Percentiles rank a stretch among this genome's conserved stretches.
Conservation (phyloP, 2,113 vertebrate genomes). For the Leiothrix lutea region DNA sequence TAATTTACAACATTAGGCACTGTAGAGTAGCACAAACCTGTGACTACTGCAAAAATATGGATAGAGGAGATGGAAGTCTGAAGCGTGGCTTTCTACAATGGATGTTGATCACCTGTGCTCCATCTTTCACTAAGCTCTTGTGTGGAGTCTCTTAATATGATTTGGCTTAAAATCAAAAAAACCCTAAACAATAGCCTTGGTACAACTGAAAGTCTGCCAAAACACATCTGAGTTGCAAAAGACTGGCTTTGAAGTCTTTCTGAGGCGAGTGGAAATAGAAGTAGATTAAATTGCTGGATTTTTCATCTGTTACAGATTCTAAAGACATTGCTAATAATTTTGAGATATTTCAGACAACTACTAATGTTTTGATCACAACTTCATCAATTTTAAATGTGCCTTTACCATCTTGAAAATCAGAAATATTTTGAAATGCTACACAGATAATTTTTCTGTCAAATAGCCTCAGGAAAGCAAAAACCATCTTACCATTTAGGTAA, state of each 20-base stretch:
- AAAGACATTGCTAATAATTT: not conserved
- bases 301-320: not conserved
- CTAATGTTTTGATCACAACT: not conserved
- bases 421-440: not conserved
- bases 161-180: slow-evolving; percentile 1
- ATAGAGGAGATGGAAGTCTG: not conserved
- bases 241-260: not conserved
- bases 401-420: not conserved
- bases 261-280: not conserved
- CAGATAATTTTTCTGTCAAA: not conserved
- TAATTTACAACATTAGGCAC: not conserved
- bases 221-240: not conserved
- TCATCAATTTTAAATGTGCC: not conserved
- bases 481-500: not conserved
- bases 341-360: not conserved
- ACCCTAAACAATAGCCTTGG: not conserved
- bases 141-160: not conserved
- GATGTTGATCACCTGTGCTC: not conserved
- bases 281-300: not conserved
- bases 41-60: not conserved
- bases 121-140: not conserved
- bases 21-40: not conserved
- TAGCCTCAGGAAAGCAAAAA: not conserved
- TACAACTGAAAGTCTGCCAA: not conserved
- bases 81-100: not conserved